Conservation (phyloP, 2,888 invertebrate species). For the Tachina lurida region DNA sequence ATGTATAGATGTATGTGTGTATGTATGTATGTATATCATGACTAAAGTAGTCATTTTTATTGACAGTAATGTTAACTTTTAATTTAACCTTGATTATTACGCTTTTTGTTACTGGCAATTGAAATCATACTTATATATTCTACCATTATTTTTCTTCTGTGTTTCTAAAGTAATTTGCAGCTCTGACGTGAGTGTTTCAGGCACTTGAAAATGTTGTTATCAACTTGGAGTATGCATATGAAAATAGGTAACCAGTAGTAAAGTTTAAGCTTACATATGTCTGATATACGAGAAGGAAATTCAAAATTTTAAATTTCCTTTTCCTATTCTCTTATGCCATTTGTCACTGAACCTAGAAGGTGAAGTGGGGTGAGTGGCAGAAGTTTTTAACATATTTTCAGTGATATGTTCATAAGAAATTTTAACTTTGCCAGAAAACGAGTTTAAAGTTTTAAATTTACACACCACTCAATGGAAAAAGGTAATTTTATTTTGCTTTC, state of each 20-base stretch:
- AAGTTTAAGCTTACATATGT: neutral
- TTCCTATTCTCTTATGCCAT: too few species aligned
- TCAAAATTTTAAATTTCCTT: too few species aligned
- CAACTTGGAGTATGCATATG: constrained; percentile 23
- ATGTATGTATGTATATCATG: neutral
- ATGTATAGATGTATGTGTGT: too few species aligned
- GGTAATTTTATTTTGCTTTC: too few species aligned
- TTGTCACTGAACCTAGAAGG: too few species aligned
- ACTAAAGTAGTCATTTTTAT: neutral
- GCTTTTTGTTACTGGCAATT: neutral
- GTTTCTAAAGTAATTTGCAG: constrained; percentile 30
- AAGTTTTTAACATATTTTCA: too few species aligned
- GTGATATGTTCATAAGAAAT: too few species aligned
- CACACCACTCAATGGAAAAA: too few species aligned
- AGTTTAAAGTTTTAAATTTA: too few species aligned
- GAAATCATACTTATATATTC: neutral
- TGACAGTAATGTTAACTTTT: neutral
- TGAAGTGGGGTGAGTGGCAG: too few species aligned
- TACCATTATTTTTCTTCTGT: neutral
- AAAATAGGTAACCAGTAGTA: neutral
- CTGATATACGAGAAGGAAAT: neutral
- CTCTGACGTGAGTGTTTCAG: neutral
- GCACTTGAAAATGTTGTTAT: constrained; percentile 37
- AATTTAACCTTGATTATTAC: constrained; percentile 7
- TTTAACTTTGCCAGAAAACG: too few species aligned